Evolutionary conservation across 1,140 invertebrate species (phyloP).

Genomic region (Zaprionus capensis): DNA sequence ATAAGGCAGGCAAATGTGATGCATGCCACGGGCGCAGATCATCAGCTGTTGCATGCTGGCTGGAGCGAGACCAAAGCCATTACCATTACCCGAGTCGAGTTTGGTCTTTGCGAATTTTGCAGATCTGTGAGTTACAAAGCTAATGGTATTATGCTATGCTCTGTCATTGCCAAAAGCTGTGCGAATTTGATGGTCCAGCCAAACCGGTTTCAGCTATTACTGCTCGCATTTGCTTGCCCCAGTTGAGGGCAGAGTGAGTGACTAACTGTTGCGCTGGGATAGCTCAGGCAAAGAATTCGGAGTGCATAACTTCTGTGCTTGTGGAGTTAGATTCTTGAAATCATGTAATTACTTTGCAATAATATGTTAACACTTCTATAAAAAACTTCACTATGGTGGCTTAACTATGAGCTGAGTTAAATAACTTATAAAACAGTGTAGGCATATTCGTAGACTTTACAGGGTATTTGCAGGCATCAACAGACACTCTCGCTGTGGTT

Average conservation of each 20-base stretch:
- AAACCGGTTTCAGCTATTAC: constrained; percentile 20
- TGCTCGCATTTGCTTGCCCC: neutral
- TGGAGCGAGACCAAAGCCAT: constrained; percentile 7
- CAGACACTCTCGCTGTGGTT: neutral
- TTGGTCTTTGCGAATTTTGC: neutral
- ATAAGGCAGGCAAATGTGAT: constrained; percentile 12
- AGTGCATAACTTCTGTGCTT: neutral
- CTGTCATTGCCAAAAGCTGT: constrained; percentile 31
- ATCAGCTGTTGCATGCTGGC: neutral
- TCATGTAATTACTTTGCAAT: neutral
- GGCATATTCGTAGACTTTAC: neutral
- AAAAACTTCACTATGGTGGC: neutral
- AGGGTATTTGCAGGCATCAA: constrained; percentile 14
- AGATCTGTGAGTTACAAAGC: neutral
- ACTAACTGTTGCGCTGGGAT: neutral
- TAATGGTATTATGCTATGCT: constrained; percentile 10
- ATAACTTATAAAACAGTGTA: no score
- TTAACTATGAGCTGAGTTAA: no score
- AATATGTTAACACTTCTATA: neutral
- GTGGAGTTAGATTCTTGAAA: neutral
- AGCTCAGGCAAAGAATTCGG: neutral
- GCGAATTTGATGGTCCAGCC: constrained; percentile 17
- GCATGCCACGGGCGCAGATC: constrained; percentile 6
- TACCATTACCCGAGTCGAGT: neutral
- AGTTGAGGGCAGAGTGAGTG: neutral